Evolutionary conservation across 2,113 vertebrate genomes (phyloP).

Genomic region (Naja naja): DNA sequence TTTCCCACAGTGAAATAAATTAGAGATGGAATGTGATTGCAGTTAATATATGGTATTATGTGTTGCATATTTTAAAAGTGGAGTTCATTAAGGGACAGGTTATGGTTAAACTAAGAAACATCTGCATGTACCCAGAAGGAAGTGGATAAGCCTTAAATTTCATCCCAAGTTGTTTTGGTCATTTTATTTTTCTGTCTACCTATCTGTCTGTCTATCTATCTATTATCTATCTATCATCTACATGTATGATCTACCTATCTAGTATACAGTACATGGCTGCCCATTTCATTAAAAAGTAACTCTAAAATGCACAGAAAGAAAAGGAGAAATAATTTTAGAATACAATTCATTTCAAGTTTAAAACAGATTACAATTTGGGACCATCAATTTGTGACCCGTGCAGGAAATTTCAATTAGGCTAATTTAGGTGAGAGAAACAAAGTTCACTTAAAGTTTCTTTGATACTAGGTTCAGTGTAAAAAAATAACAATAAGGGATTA

Average conservation of each 20-base stretch:
- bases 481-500: background rate
- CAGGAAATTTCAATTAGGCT: background rate
- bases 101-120: background rate
- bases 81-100: background rate
- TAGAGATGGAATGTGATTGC: background rate
- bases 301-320: background rate
- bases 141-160: background rate
- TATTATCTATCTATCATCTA: background rate
- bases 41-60: rapidly evolving
- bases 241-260: background rate
- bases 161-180: background rate
- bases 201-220: background rate
- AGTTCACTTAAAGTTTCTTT: background rate
- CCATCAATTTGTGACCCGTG: background rate
- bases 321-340: background rate
- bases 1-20: constrained; percentile 3
- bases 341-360: background rate
- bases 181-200: background rate
- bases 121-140: background rate
- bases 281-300: background rate
- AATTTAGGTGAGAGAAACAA: background rate
- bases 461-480: background rate
- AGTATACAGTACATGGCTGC: background rate
- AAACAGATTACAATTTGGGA: background rate
- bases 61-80: rapidly evolving